These are phyloP conservation scores for Casuarius casuarius DNA, from an alignment of 2,113 vertebrate genomes.

Conservation along the genomic window DNA sequence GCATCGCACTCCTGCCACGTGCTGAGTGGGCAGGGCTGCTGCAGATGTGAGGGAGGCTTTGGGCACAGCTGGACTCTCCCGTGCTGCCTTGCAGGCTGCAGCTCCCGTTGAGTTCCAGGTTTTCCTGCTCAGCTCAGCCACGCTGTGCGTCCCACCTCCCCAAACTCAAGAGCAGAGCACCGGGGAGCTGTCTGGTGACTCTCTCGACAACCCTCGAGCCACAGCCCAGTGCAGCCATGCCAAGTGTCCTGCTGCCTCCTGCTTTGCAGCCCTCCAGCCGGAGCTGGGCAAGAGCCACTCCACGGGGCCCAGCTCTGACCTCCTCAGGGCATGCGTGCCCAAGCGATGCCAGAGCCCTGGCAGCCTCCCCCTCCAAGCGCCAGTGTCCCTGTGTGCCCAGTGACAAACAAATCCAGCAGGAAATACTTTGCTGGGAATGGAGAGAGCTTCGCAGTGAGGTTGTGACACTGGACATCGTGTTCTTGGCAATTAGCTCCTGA, in stretches of 20 bases:
- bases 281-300: background rate
- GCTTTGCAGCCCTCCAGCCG: background rate
- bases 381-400: background rate
- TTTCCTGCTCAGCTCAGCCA: background rate
- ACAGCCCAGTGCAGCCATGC: background rate
- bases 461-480: conserved; percentile 38
- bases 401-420: conserved; percentile 44
- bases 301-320: background rate
- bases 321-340: background rate
- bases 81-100: background rate
- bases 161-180: background rate
- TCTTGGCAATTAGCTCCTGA: conserved; percentile 44
- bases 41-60: too few species aligned
- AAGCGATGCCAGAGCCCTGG: background rate
- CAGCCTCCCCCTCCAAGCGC: background rate
- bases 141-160: background rate
- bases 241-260: background rate
- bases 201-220: background rate
- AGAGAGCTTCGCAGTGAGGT: background rate
- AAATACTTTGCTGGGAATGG: conserved; percentile 56
- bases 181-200: background rate
- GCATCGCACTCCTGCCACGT: too few species aligned
- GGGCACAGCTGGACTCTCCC: too few species aligned
- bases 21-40: too few species aligned
- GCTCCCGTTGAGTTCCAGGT: rapidly evolving